phyloP scores from a whole-genome alignment of 2,888 invertebrate species.

The Macrosoma leucophasiata region DNA sequence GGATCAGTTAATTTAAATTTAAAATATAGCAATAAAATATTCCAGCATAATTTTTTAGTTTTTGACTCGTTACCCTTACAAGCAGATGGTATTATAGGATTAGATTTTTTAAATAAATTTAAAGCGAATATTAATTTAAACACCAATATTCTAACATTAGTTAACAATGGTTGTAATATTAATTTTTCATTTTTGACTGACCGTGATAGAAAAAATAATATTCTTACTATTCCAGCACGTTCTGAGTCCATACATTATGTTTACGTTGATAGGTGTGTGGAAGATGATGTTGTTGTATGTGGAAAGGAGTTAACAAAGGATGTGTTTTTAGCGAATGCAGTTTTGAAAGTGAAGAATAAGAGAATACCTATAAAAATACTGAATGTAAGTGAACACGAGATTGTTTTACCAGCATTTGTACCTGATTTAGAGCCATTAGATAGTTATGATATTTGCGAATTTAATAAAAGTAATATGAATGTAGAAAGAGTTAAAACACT shows the following conservation, averaged over 20 bases:
- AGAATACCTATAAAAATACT: constrained; percentile 5
- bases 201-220: constrained; percentile 2
- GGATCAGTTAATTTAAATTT: not conserved
- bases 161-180: constrained; percentile 1
- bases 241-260: constrained; percentile 6
- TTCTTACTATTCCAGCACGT: constrained; percentile 2
- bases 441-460: not conserved
- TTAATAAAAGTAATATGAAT: not conserved
- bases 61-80: constrained; percentile 4
- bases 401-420: not conserved
- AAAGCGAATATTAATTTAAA: constrained; percentile 3
- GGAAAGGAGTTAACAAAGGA: constrained; percentile 1
- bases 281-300: constrained; percentile 1
- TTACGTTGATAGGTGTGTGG: not conserved
- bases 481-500: not conserved
- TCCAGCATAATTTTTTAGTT: constrained; percentile 4
- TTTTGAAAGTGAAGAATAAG: constrained; percentile 1
- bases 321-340: constrained; percentile 1
- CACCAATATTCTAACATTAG: constrained; percentile 3
- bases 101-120: constrained; percentile 5
- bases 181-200: not conserved
- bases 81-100: constrained; percentile 5
- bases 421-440: not conserved
- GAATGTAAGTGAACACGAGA: constrained; percentile 1
- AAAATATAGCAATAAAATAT: not conserved